phyloP scores from a whole-genome alignment of 2,113 vertebrate species.

The Tautogolabrus adspersus region DNA sequence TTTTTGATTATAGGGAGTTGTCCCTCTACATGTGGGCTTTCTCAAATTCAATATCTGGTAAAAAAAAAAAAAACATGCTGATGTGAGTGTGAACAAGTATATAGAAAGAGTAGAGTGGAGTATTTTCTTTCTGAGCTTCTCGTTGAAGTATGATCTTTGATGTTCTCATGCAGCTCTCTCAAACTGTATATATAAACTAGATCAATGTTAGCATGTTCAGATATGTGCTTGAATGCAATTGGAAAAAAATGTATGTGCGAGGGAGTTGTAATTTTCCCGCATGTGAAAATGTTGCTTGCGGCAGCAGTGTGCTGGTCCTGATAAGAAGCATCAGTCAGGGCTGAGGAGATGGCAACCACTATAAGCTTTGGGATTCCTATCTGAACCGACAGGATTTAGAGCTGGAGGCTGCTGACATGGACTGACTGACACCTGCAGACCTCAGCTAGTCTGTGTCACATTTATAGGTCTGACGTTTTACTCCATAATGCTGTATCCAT shows the following conservation, averaged over 20 bases:
- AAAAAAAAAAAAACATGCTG: too few species aligned
- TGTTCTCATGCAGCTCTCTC: not conserved
- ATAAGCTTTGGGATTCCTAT: conserved; percentile 80
- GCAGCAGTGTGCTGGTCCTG: conserved; percentile 78
- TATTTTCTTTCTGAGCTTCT: too few species aligned
- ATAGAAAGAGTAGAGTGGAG: too few species aligned
- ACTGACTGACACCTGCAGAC: conserved; percentile 73
- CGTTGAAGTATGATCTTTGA: not conserved
- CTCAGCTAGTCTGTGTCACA: conserved; percentile 57
- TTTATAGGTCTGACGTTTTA: conserved; percentile 13
- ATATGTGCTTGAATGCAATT: conserved; percentile 24
- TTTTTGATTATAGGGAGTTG: too few species aligned
- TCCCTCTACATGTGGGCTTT: too few species aligned
- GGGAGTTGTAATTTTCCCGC: conserved; percentile 65
- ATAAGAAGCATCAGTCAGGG: conserved; percentile 79
- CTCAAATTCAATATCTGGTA: too few species aligned
- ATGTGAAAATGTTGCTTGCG: conserved; percentile 72
- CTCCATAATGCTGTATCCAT: not conserved
- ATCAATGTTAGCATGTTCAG: conserved; percentile 16
- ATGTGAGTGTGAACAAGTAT: too few species aligned
- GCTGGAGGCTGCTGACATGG: conserved; percentile 69
- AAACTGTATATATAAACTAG: not conserved
- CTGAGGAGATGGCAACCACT: conserved; percentile 76
- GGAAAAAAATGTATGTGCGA: conserved; percentile 51
- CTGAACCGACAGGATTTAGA: conserved; percentile 75